Evolutionary conservation across 2,888 invertebrate genomes (phyloP).

Genomic region (Doris montereyensis): DNA sequence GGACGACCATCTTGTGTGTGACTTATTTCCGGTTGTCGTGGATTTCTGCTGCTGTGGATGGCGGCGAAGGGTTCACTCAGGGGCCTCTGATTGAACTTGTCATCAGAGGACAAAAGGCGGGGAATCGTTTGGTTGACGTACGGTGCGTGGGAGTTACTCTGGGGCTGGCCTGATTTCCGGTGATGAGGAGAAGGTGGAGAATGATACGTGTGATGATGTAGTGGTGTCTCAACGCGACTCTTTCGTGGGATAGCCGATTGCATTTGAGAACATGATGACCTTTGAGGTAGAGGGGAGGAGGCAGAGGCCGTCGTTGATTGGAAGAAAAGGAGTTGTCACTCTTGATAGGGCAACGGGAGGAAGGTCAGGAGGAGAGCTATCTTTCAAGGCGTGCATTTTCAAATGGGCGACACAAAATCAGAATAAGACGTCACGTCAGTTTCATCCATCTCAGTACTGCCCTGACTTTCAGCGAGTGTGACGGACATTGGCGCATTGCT

Average conservation of each 20-base stretch:
- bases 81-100: not conserved
- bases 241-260: no score
- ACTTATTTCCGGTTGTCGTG: constrained; percentile 25
- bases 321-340: not conserved
- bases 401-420: not conserved
- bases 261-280: no score
- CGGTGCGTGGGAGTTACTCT: constrained; percentile 13
- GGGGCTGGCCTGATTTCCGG: not conserved
- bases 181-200: not conserved
- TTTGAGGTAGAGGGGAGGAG: not conserved
- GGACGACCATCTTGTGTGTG: constrained; percentile 35
- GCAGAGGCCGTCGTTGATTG: not conserved
- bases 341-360: no score
- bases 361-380: no score
- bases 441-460: no score
- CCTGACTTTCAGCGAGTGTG: no score
- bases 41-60: not conserved
- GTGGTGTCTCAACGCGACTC: no score
- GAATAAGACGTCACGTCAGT: not conserved
- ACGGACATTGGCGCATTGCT: no score
- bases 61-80: not conserved
- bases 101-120: not conserved
- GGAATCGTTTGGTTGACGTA: constrained; percentile 37
- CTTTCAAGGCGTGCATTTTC: not conserved
- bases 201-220: not conserved